Base-by-base conservation (phyloP, 2,797 vertebrate species). In the Ctenopoma kingsleyae region DNA sequence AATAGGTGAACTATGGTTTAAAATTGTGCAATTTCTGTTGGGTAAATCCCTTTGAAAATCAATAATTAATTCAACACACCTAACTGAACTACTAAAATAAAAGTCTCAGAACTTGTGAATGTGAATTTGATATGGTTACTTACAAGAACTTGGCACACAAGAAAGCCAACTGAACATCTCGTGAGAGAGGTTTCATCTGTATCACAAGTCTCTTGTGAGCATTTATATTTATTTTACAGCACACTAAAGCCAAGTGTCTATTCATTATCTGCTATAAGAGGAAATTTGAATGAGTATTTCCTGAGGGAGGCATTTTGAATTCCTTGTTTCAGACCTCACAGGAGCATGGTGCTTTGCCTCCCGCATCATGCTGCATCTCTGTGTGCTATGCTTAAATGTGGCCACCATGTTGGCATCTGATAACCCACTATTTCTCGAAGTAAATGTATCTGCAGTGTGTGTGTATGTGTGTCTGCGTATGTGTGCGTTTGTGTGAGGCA, bases 381-480 rank as follows among this genome's bases (percentile, higher is more conserved):
- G 13, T 46, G 63, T 43, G 66, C 52, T 17, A 3, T 65, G 58
- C 60, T 72, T 30, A 44, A 79, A 64, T 67, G 57, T 15, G 27
- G 54, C 72, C 60, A 50, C 71, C 55, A 57, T 74, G 67, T 35
- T 68, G 53, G 67, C 54, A 49, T 71, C 47, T 59, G 36, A 71
- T 76, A 70, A 49, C 54, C 63, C 47, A 47, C 65, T 46, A 54
- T 62, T n/a, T 64, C 68, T 76, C 70, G 41, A 63, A 67, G 71
- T 69, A 74, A 76, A 81, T 85, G 60, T 56, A 62, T 71, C 47
- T 1, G n/a, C 48, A 48, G 60, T 48, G 57, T 36, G 76, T 47
- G 57, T 36, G 76, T 44, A 67, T 10, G 52, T 54, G 52, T 30
- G 70, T 36, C 56, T 59, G 62, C 19, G 50, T 12, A 51, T 10